phyloP scores from a whole-genome alignment of 2,113 vertebrate genomes.

The Phaethornis superciliosus region DNA sequence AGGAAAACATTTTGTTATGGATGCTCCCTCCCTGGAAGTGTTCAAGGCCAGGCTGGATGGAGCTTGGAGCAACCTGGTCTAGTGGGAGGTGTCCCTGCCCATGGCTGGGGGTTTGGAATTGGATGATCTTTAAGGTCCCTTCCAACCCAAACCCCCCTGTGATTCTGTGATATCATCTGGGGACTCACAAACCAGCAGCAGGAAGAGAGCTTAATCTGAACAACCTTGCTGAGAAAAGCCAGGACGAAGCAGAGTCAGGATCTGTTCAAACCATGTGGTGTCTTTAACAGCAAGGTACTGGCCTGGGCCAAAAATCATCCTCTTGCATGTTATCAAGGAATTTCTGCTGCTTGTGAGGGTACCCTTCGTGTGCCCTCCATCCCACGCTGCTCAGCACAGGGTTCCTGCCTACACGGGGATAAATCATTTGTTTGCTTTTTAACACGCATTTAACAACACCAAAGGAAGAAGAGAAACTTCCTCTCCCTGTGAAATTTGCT shows the following conservation, averaged over 20 bases:
- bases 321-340: background rate
- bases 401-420: background rate
- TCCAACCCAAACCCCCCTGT: too few relatives aligned
- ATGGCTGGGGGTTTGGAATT: too few relatives aligned
- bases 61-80: too few relatives aligned
- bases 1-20: background rate
- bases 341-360: background rate
- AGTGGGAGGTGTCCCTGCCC: too few relatives aligned
- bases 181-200: background rate
- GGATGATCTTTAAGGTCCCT: too few relatives aligned
- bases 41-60: too few relatives aligned
- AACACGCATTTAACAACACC: background rate
- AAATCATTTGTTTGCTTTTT: background rate
- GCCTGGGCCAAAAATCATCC: background rate
- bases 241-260: background rate
- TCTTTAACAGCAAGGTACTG: background rate
- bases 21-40: too few relatives aligned
- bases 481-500: background rate
- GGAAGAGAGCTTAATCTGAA: background rate
- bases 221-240: background rate
- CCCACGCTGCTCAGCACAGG: background rate
- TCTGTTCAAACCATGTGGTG: background rate
- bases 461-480: background rate
- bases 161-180: background rate
- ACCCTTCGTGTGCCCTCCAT: background rate